These are phyloP conservation scores for Amblyopsis hoosieri DNA, from an alignment of 2,797 vertebrate species.

Conservation along the genomic window DNA sequence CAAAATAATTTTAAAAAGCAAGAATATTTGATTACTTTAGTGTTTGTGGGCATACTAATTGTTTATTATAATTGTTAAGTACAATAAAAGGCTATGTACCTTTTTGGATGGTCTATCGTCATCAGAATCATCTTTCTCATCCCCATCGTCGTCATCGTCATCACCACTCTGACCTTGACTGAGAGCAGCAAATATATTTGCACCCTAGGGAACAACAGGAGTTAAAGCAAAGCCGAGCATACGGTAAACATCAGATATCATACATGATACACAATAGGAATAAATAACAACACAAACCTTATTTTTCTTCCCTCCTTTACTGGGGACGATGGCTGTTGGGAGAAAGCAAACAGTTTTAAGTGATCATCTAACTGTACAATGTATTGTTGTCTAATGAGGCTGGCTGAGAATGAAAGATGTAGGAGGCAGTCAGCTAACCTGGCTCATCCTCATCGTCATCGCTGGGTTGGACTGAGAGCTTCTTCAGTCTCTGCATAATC, in stretches of 20 bases:
- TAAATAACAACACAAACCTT: conserved; percentile 70
- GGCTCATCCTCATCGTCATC: conserved; percentile 83
- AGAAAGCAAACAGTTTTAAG: background rate
- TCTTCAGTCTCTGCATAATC: conserved; percentile 83
- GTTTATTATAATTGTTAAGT: background rate
- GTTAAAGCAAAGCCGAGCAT: background rate
- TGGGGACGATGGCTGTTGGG: conserved; percentile 59
- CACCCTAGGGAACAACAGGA: conserved; percentile 68
- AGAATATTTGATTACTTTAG: no score
- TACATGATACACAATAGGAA: background rate
- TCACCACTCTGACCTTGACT: conserved; percentile 81
- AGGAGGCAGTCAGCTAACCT: conserved; percentile 32
- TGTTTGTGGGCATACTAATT: no score
- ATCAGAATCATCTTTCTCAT: conserved; percentile 64
- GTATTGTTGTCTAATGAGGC: background rate
- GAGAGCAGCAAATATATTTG: conserved; percentile 88
- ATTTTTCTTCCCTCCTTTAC: conserved; percentile 72
- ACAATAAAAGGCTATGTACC: conserved; percentile 23
- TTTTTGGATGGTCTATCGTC: conserved; percentile 64
- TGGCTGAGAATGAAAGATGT: background rate
- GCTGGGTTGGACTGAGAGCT: conserved; percentile 83
- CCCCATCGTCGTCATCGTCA: conserved; percentile 43
- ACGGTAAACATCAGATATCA: background rate
- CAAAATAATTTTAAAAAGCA: no score
- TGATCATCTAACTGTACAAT: background rate